Conservation (phyloP, 2,888 invertebrate species). For the Perizoma affinitatum region DNA sequence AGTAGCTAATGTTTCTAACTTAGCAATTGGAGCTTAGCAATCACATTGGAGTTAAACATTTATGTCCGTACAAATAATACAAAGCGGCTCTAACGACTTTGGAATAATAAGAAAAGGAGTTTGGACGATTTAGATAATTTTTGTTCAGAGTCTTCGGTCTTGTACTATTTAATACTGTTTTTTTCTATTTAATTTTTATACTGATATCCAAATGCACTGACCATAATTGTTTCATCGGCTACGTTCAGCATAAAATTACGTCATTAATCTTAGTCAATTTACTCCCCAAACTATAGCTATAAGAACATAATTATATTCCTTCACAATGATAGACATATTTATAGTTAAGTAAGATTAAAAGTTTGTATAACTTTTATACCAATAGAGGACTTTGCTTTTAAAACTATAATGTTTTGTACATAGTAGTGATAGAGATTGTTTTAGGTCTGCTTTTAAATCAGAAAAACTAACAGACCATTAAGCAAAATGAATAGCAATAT, state of each 20-base stretch:
- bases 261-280: constrained; percentile 78
- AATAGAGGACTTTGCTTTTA: constrained; percentile 40
- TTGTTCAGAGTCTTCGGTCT: no score
- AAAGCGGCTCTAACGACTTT: no score
- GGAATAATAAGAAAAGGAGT: no score
- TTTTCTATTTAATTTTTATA: no score
- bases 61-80: background rate
- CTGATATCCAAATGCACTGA: constrained; percentile 4
- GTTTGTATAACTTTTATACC: constrained; percentile 37
- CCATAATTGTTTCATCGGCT: constrained; percentile 26
- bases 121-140: no score
- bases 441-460: constrained; percentile 45
- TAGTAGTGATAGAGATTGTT: constrained; percentile 71
- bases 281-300: constrained; percentile 66
- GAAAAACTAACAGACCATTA: constrained; percentile 11
- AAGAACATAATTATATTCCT: constrained; percentile 50
- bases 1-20: constrained; percentile 13
- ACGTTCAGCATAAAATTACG: constrained; percentile 50
- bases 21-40: background rate
- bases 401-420: constrained; percentile 63
- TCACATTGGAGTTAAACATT: background rate
- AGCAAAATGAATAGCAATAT: background rate
- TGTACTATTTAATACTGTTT: no score
- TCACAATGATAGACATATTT: constrained; percentile 49
- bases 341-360: constrained; percentile 46